Conservation (phyloP, 2,113 vertebrate species). For the Emydura subglobosa region DNA sequence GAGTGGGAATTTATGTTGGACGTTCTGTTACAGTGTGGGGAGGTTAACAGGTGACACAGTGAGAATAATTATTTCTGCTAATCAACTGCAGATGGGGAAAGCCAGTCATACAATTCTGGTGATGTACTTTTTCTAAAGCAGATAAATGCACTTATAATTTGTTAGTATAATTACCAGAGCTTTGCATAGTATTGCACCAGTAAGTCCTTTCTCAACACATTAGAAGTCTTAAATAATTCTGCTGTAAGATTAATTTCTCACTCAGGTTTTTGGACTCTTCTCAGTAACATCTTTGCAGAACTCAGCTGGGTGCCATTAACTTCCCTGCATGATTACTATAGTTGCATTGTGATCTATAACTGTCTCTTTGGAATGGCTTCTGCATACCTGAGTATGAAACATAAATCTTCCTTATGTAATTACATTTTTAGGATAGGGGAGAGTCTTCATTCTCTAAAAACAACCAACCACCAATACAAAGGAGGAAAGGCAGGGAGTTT, state of each 20-base stretch:
- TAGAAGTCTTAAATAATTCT: constrained; percentile 69
- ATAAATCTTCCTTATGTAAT: constrained; percentile 46
- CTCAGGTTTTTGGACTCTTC: constrained; percentile 48
- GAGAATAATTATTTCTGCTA: neutral
- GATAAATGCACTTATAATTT: constrained; percentile 64
- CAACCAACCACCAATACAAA: neutral
- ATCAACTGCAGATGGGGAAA: neutral
- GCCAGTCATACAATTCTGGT: neutral
- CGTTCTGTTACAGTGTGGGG: neutral
- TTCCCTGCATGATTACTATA: neutral
- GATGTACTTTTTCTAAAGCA: constrained; percentile 38
- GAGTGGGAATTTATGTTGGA: neutral
- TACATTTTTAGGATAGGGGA: constrained; percentile 30
- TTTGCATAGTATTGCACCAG: constrained; percentile 39
- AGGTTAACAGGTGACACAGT: neutral
- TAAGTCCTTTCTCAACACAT: constrained; percentile 67
- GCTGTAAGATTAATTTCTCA: constrained; percentile 50
- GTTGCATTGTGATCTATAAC: neutral
- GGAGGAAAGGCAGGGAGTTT: neutral
- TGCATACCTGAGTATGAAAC: neutral
- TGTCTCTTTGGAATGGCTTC: constrained; percentile 31
- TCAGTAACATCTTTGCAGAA: constrained; percentile 52
- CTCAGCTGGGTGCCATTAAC: constrained; percentile 43
- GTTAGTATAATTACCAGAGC: constrained; percentile 65
- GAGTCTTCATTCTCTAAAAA: constrained; percentile 40